phyloP scores from a whole-genome alignment of 2,888 invertebrate species.

The Aphrophora alni region DNA sequence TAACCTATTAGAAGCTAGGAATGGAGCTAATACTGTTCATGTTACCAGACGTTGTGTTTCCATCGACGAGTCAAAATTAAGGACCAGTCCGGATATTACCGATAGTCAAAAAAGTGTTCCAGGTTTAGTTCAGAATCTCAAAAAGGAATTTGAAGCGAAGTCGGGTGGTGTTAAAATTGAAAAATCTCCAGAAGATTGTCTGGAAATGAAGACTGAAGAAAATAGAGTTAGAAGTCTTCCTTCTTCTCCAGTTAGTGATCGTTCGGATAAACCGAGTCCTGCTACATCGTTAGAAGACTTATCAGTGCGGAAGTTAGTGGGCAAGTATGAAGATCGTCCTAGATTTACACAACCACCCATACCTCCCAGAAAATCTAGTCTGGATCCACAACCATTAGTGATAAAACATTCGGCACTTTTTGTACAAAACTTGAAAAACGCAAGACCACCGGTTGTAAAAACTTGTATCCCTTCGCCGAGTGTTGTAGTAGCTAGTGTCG shows the following conservation, averaged over 20 bases:
- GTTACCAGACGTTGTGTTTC: conserved; percentile 39
- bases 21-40: conserved; percentile 23
- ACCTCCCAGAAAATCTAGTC: conserved; percentile 55
- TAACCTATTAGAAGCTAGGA: conserved; percentile 21
- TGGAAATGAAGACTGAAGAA: conserved; percentile 52
- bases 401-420: conserved; percentile 41
- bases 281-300: conserved; percentile 64
- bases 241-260: conserved; percentile 69
- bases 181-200: conserved; percentile 25
- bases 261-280: conserved; percentile 59
- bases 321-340: conserved; percentile 68
- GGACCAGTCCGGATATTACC: conserved; percentile 28
- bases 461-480: conserved; percentile 59
- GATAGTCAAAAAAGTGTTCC: conserved; percentile 56
- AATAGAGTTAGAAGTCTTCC: conserved; percentile 62
- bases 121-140: conserved; percentile 84
- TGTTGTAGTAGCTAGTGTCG: conserved; percentile 70
- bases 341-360: conserved; percentile 54
- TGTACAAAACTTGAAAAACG: conserved; percentile 47
- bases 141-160: conserved; percentile 88
- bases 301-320: conserved; percentile 77
- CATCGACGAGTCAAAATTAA: conserved; percentile 32
- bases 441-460: conserved; percentile 53
- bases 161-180: conserved; percentile 53
- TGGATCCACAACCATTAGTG: conserved; percentile 54